phyloP scores from a whole-genome alignment of 2,797 vertebrate genomes.

The Diplodus sargus region DNA sequence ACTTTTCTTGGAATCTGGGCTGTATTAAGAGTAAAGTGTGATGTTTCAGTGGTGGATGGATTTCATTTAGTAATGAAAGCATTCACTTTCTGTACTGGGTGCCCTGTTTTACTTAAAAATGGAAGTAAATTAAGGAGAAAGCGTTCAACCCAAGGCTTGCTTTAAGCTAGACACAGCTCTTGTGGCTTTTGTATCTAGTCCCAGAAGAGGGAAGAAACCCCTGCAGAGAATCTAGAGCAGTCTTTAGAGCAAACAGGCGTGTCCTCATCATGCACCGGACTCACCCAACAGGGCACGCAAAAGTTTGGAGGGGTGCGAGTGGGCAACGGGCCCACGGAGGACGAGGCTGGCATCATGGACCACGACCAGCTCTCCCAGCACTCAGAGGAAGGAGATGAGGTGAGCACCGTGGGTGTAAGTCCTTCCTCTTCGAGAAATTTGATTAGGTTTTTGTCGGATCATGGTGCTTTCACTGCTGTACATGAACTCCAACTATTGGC shows the following conservation, averaged over 20 bases:
- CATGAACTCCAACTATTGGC: neutral
- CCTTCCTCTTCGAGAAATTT: neutral
- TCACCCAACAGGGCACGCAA: slow-evolving; percentile 96
- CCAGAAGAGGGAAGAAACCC: slow-evolving; percentile 88
- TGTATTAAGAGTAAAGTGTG: neutral
- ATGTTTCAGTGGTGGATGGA: slow-evolving; percentile 6
- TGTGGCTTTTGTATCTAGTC: slow-evolving; percentile 91
- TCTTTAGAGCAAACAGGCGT: slow-evolving; percentile 89
- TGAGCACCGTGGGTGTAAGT: slow-evolving; percentile 75
- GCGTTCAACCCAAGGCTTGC: slow-evolving; percentile 75
- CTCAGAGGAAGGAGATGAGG: slow-evolving; percentile 98
- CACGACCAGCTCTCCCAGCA: slow-evolving; percentile 99
- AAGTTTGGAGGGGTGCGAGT: slow-evolving; percentile 99
- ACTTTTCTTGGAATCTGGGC: too few species aligned
- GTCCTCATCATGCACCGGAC: slow-evolving; percentile 90
- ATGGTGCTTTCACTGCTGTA: neutral
- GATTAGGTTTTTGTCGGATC: neutral
- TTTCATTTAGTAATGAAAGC: slow-evolving; percentile 6
- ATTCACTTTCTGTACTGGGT: slow-evolving; percentile 38
- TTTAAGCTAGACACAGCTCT: slow-evolving; percentile 87
- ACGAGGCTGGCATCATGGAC: slow-evolving; percentile 99
- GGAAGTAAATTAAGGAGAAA: slow-evolving; percentile 46
- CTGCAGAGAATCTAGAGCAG: slow-evolving; percentile 89
- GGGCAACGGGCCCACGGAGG: slow-evolving; percentile 98
- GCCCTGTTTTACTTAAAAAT: slow-evolving; percentile 24